These are phyloP conservation scores for Pandemis corylana DNA, from an alignment of 2,888 invertebrate species.

Conservation along the genomic window DNA sequence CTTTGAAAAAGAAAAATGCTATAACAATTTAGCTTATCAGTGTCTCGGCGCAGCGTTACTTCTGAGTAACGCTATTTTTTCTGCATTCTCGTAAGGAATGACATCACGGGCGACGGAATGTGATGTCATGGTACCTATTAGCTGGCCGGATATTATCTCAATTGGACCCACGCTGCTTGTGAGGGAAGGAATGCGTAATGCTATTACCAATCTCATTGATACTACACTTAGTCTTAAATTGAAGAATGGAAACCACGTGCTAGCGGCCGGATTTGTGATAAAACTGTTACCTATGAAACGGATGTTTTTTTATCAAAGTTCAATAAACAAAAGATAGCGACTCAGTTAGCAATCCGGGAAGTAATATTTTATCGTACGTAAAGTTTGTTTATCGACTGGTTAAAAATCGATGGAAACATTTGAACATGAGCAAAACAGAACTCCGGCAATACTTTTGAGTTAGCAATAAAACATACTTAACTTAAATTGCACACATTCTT, in stretches of 20 bases:
- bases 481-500: too few relatives aligned
- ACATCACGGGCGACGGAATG: slow-evolving; percentile 57
- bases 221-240: slow-evolving; percentile 22
- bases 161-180: slow-evolving; percentile 53
- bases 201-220: slow-evolving; percentile 38
- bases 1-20: background rate
- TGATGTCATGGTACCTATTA: slow-evolving; percentile 60
- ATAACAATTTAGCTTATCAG: background rate
- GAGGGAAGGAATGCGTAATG: slow-evolving; percentile 41
- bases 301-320: slow-evolving; percentile 17
- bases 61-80: slow-evolving; percentile 30
- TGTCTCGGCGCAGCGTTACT: background rate
- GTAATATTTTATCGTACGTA: too few relatives aligned
- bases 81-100: slow-evolving; percentile 45
- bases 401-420: too few relatives aligned
- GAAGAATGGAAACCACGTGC: background rate
- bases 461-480: too few relatives aligned
- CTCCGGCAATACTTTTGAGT: too few relatives aligned
- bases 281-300: slow-evolving; percentile 44
- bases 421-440: too few relatives aligned
- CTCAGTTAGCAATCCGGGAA: background rate
- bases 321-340: slow-evolving; percentile 1
- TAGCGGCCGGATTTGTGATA: slow-evolving; percentile 8
- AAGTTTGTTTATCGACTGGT: background rate
- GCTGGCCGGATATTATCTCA: slow-evolving; percentile 62